Conservation (phyloP, 2,888 invertebrate genomes). For the Amiota communis region DNA sequence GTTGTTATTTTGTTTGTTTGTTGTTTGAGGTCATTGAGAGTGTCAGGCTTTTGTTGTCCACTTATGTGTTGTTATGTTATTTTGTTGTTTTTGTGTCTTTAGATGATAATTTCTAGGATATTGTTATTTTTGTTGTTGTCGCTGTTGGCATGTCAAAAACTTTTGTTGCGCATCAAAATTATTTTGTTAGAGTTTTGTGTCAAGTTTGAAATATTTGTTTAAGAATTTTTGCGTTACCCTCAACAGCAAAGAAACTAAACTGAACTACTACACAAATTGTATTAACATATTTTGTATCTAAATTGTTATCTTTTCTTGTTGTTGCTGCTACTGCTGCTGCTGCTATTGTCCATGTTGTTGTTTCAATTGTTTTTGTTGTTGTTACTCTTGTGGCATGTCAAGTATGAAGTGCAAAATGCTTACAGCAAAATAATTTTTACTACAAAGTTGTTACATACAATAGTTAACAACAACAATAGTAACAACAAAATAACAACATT, state of each 20-base stretch:
- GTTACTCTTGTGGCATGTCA: conserved; percentile 54
- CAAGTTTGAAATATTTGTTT: conserved; percentile 2
- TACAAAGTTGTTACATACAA: conserved; percentile 46
- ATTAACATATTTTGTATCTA: conserved; percentile 28
- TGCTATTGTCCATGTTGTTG: conserved; percentile 34
- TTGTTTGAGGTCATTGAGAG: neutral
- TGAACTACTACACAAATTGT: conserved; percentile 8
- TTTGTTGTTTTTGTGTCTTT: neutral
- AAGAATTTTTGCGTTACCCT: neutral
- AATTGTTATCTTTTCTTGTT: conserved; percentile 7
- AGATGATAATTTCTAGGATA: neutral
- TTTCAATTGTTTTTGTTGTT: conserved; percentile 37
- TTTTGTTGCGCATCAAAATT: conserved; percentile 24
- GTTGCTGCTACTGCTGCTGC: too few relatives aligned
- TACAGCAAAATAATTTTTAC: conserved; percentile 58
- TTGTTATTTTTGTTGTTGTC: neutral
- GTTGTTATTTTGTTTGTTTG: neutral
- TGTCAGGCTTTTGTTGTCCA: too few relatives aligned
- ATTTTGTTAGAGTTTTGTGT: conserved; percentile 10
- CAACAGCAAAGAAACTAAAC: neutral
- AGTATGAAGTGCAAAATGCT: conserved; percentile 66
- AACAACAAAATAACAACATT: too few relatives aligned
- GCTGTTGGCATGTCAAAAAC: conserved; percentile 24
- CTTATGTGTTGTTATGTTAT: too few relatives aligned
- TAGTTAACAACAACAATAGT: neutral